Percentiles rank a stretch among this genome's conserved stretches.
Conservation (phyloP, 2,888 invertebrate species). For the Drosophila aldrichi region DNA sequence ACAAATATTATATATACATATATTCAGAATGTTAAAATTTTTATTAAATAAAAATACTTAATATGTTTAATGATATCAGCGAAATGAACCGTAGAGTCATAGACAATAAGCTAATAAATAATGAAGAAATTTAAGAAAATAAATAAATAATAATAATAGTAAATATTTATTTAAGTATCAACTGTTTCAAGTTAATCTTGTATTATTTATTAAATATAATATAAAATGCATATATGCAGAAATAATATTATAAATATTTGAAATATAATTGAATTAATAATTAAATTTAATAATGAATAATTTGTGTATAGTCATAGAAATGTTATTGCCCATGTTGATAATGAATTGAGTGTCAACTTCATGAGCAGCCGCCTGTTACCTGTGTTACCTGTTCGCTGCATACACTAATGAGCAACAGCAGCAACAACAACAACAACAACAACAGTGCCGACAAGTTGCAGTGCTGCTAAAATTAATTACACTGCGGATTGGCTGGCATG, state of each 20-base stretch:
- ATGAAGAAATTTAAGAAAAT: no score
- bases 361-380: constrained; percentile 35
- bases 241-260: no score
- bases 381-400: constrained; percentile 54
- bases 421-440: constrained; percentile 28
- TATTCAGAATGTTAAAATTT: no score
- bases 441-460: constrained; percentile 61
- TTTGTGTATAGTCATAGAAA: not conserved
- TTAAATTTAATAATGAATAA: not conserved
- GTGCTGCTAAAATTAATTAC: constrained; percentile 69
- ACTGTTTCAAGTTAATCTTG: no score
- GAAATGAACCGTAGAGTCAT: no score
- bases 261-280: not conserved
- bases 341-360: constrained; percentile 47
- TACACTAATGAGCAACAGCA: constrained; percentile 61
- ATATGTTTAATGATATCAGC: not conserved
- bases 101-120: no score
- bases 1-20: no score
- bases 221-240: no score
- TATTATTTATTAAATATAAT: no score
- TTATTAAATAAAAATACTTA: no score
- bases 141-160: no score
- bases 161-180: no score
- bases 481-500: constrained; percentile 60
- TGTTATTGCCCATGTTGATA: constrained; percentile 1